These are phyloP conservation scores for Lasius platythorax DNA, from an alignment of 2,888 invertebrate species.

Conservation along the genomic window DNA sequence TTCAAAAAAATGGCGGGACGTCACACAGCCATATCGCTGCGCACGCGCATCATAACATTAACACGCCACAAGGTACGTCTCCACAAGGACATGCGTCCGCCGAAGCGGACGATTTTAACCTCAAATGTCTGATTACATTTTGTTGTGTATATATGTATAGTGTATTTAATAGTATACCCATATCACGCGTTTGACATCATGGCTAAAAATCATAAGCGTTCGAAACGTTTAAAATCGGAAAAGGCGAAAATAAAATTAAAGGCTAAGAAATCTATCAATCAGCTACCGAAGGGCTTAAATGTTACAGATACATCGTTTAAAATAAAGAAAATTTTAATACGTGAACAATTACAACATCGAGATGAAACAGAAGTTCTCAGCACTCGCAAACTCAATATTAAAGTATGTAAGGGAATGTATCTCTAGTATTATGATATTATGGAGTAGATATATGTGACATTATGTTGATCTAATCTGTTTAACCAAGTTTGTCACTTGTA, in stretches of 20 bases:
- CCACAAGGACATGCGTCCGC: too few relatives aligned
- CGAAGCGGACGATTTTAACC: neutral
- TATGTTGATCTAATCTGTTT: neutral
- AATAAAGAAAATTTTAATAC: constrained; percentile 94
- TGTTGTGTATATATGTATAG: neutral
- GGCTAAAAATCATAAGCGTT: constrained; percentile 89
- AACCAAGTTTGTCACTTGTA: neutral
- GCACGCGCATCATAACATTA: too few relatives aligned
- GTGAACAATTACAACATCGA: constrained; percentile 90
- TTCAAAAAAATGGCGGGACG: too few relatives aligned
- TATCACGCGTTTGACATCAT: constrained; percentile 78
- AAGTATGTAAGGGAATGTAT: constrained; percentile 84
- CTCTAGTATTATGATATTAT: neutral
- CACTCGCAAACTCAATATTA: constrained; percentile 90
- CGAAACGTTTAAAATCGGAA: constrained; percentile 93
- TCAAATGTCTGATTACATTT: neutral
- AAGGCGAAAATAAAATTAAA: constrained; percentile 96
- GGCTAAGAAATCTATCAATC: constrained; percentile 88
- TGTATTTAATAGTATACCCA: neutral
- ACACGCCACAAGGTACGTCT: too few relatives aligned
- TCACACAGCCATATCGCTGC: too few relatives aligned
- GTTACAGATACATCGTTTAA: constrained; percentile 96
- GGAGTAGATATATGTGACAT: neutral
- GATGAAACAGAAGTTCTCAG: constrained; percentile 89
- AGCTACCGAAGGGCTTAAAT: constrained; percentile 94